Evolutionary conservation across 1,140 invertebrate species (phyloP).

Genomic region (Lepidurus arcticus): DNA sequence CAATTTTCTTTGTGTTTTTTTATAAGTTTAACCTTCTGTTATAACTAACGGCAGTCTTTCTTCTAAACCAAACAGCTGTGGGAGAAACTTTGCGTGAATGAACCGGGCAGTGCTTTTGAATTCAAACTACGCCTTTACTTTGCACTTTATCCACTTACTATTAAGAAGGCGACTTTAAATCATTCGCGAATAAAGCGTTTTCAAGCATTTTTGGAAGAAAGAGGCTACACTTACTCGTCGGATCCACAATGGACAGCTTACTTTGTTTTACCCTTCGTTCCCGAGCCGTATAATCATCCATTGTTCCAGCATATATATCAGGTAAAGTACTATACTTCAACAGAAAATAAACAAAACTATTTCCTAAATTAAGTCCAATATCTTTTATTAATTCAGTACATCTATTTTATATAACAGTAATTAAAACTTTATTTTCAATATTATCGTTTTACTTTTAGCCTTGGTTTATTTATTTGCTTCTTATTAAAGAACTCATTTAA

Average conservation of each 20-base stretch:
- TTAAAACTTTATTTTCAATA: background rate
- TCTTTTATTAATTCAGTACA: too few relatives aligned
- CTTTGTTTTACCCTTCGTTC: background rate
- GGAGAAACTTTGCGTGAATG: background rate
- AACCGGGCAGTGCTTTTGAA: background rate
- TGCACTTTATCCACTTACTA: background rate
- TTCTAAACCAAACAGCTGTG: background rate
- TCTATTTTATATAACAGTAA: background rate
- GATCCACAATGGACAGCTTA: background rate
- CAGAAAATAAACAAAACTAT: too few relatives aligned
- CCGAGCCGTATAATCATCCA: background rate
- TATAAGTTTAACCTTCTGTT: background rate
- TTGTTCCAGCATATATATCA: background rate
- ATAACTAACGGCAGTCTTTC: background rate
- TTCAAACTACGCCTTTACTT: background rate
- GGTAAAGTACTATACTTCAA: background rate
- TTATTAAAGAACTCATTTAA: too few relatives aligned
- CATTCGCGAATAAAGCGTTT: background rate
- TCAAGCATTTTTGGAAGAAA: background rate
- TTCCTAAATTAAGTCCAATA: too few relatives aligned
- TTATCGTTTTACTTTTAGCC: background rate
- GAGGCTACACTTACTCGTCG: background rate
- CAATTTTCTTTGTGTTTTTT: background rate
- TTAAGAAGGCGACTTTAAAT: background rate
- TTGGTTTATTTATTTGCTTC: too few relatives aligned